phyloP scores from a whole-genome alignment of 1,140 invertebrate genomes.

The Scaptodrosophila lebanonensis region DNA sequence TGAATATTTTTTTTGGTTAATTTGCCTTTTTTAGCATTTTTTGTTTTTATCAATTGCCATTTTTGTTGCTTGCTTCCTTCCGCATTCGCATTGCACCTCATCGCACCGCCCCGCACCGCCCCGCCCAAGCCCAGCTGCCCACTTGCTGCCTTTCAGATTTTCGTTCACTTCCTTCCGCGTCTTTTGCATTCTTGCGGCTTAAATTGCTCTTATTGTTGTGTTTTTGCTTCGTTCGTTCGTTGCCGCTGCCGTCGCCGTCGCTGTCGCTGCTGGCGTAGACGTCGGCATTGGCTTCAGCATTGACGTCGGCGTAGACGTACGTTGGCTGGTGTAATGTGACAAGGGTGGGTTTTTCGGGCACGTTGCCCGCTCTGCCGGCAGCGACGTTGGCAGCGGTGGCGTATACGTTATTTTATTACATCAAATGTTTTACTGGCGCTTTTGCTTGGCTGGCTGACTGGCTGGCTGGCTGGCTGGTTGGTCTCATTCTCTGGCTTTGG shows the following conservation, averaged over 20 bases:
- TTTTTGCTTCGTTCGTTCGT: constrained; percentile 16
- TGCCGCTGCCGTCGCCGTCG: not conserved
- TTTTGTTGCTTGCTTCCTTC: constrained; percentile 35
- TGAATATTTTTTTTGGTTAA: constrained; percentile 31
- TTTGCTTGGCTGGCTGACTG: constrained; percentile 6
- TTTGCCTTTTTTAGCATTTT: constrained; percentile 41
- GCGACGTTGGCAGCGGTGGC: constrained; percentile 42
- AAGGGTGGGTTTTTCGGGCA: not conserved
- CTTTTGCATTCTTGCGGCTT: constrained; percentile 67
- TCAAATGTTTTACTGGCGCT: constrained; percentile 68
- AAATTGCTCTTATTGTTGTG: constrained; percentile 69
- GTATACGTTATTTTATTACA: constrained; percentile 75
- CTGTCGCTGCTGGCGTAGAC: constrained; percentile 29
- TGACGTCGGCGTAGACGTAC: not conserved
- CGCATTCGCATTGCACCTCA: constrained; percentile 33
- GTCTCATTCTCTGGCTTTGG: too few relatives aligned
- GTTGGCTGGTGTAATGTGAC: too few relatives aligned
- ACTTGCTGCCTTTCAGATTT: not conserved
- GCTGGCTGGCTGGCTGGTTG: not conserved
- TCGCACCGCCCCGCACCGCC: constrained; percentile 37
- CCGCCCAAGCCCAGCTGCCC: too few relatives aligned
- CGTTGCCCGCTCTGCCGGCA: constrained; percentile 25
- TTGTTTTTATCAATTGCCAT: constrained; percentile 20
- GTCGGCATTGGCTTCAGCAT: constrained; percentile 24
- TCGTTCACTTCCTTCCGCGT: constrained; percentile 8